Conservation (phyloP, 2,797 vertebrate genomes). For the Coranthus polyacanthus region DNA sequence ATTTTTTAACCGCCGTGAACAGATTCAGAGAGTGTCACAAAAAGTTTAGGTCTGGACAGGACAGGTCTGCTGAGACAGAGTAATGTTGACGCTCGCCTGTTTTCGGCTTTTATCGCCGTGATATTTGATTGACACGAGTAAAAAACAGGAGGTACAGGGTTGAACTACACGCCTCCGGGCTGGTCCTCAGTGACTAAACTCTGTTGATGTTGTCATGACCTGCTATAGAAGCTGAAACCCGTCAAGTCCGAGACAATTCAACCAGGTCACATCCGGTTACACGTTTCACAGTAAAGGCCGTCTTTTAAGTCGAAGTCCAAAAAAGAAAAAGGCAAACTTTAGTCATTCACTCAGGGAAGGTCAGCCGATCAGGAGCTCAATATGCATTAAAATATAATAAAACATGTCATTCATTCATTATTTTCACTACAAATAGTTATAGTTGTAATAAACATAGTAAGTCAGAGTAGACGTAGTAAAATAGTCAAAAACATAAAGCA, state of each 20-base stretch:
- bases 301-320: too few relatives aligned
- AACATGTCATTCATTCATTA: too few relatives aligned
- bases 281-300: not conserved
- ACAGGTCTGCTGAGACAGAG: too few relatives aligned
- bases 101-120: not conserved
- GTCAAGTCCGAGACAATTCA: accelerated
- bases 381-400: too few relatives aligned
- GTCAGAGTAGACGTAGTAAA: too few relatives aligned
- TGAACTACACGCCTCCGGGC: not conserved
- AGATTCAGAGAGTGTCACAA: not conserved
- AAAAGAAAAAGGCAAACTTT: too few relatives aligned
- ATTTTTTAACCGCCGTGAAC: slow-evolving; percentile 55
- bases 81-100: too few relatives aligned
- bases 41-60: not conserved
- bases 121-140: not conserved
- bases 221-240: accelerated
- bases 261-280: accelerated
- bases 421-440: too few relatives aligned
- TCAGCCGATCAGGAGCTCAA: too few relatives aligned
- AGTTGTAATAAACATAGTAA: too few relatives aligned
- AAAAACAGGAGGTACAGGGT: not conserved
- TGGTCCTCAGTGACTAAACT: not conserved
- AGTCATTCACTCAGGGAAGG: too few relatives aligned
- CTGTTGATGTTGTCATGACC: not conserved
- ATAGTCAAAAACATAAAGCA: too few relatives aligned